These are phyloP conservation scores for Bruchidius siliquastri DNA, from an alignment of 2,888 invertebrate genomes.

Conservation along the genomic window DNA sequence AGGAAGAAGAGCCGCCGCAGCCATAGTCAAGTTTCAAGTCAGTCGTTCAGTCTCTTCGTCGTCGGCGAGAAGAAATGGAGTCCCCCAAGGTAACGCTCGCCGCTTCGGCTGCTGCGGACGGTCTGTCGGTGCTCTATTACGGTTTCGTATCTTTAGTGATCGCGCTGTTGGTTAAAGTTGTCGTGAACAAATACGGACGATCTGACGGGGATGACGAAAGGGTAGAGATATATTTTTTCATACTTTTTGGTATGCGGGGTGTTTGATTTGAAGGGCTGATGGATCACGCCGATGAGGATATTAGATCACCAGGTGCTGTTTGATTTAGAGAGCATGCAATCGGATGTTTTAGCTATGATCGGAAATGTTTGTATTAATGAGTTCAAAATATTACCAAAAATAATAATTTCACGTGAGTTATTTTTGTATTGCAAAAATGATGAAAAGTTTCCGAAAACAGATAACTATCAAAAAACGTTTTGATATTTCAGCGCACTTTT, in stretches of 20 bases:
- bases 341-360: too few relatives aligned
- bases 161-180: conserved; percentile 41
- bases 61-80: not conserved
- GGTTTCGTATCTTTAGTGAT: conserved; percentile 40
- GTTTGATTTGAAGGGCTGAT: not conserved
- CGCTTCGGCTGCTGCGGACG: conserved; percentile 20
- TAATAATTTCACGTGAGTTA: too few relatives aligned
- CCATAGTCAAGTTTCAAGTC: too few relatives aligned
- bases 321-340: too few relatives aligned
- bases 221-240: conserved; percentile 29
- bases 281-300: too few relatives aligned
- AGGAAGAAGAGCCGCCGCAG: not conserved
- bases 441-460: too few relatives aligned
- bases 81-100: conserved; percentile 38
- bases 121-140: conserved; percentile 39
- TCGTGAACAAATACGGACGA: conserved; percentile 39
- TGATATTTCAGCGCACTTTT: too few relatives aligned
- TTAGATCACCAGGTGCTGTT: too few relatives aligned
- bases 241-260: conserved; percentile 9
- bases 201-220: conserved; percentile 28
- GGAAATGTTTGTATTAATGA: too few relatives aligned
- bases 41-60: not conserved
- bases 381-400: too few relatives aligned
- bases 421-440: too few relatives aligned
- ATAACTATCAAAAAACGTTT: too few relatives aligned